Conservation (phyloP, 2,888 invertebrate genomes). For the Chrysotoxum bicinctum region DNA sequence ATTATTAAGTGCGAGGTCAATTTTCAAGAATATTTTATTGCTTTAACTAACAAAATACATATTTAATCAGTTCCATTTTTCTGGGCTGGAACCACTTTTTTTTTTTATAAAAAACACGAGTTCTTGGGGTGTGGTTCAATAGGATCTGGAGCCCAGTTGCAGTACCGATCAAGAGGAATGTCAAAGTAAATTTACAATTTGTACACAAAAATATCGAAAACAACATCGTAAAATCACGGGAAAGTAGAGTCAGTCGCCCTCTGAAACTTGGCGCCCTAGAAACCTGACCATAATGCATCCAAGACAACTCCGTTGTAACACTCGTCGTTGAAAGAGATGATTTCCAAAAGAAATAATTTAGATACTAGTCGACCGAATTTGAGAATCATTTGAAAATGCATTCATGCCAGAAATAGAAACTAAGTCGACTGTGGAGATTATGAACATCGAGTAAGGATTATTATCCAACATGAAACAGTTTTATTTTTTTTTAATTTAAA, state of each 20-base stretch:
- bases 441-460: conserved; percentile 61
- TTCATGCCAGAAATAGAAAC: conserved; percentile 71
- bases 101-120: too few species aligned
- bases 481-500: background rate
- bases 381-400: conserved; percentile 68
- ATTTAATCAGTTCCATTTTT: too few species aligned
- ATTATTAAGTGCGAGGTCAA: too few species aligned
- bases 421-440: conserved; percentile 64
- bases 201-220: too few species aligned
- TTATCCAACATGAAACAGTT: conserved; percentile 8
- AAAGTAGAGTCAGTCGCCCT: background rate
- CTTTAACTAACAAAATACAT: too few species aligned
- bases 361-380: conserved; percentile 59
- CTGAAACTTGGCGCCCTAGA: background rate
- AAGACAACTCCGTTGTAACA: background rate
- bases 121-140: too few species aligned
- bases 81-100: too few species aligned
- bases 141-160: too few species aligned
- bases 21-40: too few species aligned
- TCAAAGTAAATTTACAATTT: too few species aligned
- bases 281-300: rapidly evolving
- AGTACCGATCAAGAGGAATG: too few species aligned
- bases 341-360: background rate
- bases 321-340: background rate
- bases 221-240: too few species aligned